Base-by-base conservation (phyloP, 2,888 invertebrate genomes). In the Polylopha cassiicola region DNA sequence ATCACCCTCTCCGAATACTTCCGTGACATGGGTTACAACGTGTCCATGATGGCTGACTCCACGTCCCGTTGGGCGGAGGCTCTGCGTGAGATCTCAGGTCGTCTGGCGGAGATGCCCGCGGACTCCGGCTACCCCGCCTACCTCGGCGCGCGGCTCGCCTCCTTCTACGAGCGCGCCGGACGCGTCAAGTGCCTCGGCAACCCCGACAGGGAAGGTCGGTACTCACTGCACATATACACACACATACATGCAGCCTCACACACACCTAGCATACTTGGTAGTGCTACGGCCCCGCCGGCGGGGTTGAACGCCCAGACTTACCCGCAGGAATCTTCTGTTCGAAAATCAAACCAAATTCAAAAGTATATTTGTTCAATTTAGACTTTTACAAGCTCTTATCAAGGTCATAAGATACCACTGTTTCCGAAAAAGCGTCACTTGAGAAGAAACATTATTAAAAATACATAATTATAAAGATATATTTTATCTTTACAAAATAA, bases 1-100 rank as follows among this genome's bases (percentile, higher is more conserved):
- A 99, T 99, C 82, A 99, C 99, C 0, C 88, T 99, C n/a, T 98
- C 99, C 14, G 99, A 99, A 85, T 99, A 99, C 87, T 99, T 98
- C 94, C 91, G 95, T 64, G 95, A 95, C 85, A 98, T 98, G 99
- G 99, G 99, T 71, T 98, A 98, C 91, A 96, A 99, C 79, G 99
- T 99, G 27, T 97, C 99, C 57, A 99, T 99, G 99, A 99, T 99
- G 99, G 99, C 99, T 48, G 99, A 99, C 87, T 99, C 99, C 15
- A 99, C 99, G 10, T 99, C 99, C 7, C 96, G 99, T 87, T 99
- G 99, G 99, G 99, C 99, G 46, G 99, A 99, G 85, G 99, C 99
- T 58, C 90, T 99, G 80, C 92, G 99, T 87, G 99, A 99, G 91
- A 99, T 99, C 87, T 99, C 99, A 0, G 98, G 94, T 61, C 98